Evolutionary conservation across 2,113 vertebrate genomes (phyloP), one percentile per base, ranked within the genome.

Genomic region (Colaptes auratus): DNA sequence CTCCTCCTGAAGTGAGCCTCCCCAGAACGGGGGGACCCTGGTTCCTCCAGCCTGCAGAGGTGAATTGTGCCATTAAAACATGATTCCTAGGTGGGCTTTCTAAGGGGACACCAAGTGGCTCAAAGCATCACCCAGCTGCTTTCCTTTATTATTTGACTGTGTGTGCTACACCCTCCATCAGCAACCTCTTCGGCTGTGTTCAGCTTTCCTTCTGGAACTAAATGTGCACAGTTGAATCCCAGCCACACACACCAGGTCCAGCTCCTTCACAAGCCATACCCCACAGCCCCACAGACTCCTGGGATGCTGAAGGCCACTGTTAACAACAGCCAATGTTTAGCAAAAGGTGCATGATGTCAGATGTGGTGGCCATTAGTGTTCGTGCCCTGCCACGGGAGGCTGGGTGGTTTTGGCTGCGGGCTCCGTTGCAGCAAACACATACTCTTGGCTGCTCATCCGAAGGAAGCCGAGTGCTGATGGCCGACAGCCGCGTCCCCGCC

Each of bases 401-500:
- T 12, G 55, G 9, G 6, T 58, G 39, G 20, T 1, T 21, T 35
- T 7, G 15, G 66, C 2, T 9, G 58, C 39, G 5, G 24, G 61
- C 46, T 30, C 31, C 65, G 0, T 2, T 11, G n/a, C 69, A 11
- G 52, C 1, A 8, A 1, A 6, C 13, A 17, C 13, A 12, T 60
- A 36, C 2, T 0, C 59, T 2, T 0, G 36, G 52, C 76, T 71
- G 2, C 87, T n/a, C 46, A 31, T 15, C 31, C 71, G 3, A 7
- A 39, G 1, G 16, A 14, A 6, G 31, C 3, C 0, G 19, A 20
- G 33, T 0, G 7, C 76, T 4, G 4, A 3, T 13, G 3, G 2
- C 39, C 1, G 1, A 10, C 0, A 14, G 1, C 70, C 52, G 0
- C 48, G 17, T 27, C 78, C 5, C 0, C 1, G 52, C 2, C 1